phyloP scores from a whole-genome alignment of 2,113 vertebrate species.

The Antidorcas marsupialis region DNA sequence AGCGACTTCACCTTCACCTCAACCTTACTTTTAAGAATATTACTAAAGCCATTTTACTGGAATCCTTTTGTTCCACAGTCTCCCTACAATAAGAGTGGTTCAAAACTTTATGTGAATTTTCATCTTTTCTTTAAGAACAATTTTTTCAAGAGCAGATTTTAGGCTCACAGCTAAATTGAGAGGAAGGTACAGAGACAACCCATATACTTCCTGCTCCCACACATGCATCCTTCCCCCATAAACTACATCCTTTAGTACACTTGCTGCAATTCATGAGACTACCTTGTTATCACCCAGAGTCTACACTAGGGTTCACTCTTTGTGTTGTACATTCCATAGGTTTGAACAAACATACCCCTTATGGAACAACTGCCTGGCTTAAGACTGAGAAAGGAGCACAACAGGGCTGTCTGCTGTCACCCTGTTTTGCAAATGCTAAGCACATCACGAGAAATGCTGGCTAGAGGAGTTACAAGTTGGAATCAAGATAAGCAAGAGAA shows the following conservation, averaged over 20 bases:
- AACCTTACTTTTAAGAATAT: not conserved
- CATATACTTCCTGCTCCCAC: not conserved
- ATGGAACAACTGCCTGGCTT: not conserved
- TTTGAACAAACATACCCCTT: not conserved
- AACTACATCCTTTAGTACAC: not conserved
- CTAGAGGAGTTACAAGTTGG: not conserved
- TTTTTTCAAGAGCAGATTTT: not conserved
- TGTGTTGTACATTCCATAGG: not conserved
- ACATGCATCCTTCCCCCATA: not conserved
- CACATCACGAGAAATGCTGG: not conserved
- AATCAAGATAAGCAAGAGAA: not conserved
- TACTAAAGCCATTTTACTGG: not conserved
- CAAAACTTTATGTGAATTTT: slow-evolving; percentile 1
- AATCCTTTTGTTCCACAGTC: not conserved
- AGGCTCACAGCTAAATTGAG: not conserved
- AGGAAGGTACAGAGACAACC: not conserved
- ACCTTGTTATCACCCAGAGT: not conserved
- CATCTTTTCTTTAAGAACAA: not conserved
- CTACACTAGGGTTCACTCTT: not conserved
- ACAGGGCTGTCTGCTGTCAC: not conserved
- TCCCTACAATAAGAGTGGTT: not conserved
- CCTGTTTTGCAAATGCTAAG: not conserved
- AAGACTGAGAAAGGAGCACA: not conserved
- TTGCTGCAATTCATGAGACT: not conserved
- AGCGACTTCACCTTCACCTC: too few relatives aligned